These are phyloP conservation scores for Arge pagana DNA, from an alignment of 2,888 invertebrate genomes.

Conservation along the genomic window DNA sequence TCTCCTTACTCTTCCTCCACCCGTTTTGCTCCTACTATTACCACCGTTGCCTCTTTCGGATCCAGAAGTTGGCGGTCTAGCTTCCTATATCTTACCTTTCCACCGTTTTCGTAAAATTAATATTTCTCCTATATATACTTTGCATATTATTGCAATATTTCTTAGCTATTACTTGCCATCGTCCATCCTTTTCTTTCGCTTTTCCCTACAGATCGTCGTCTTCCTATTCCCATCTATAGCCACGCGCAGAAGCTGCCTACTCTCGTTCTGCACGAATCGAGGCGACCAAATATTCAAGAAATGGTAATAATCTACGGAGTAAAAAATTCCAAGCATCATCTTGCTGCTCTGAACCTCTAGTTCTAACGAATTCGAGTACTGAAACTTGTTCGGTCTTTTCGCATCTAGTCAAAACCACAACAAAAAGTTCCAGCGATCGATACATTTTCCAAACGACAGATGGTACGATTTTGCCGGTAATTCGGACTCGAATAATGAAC, in stretches of 20 bases:
- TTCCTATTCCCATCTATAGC: no score
- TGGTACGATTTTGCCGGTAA: slow-evolving; percentile 35
- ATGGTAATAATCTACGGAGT: no score
- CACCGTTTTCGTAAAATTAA: slow-evolving; percentile 57
- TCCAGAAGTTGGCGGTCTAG: slow-evolving; percentile 40
- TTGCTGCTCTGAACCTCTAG: no score
- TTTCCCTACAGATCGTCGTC: slow-evolving; percentile 27
- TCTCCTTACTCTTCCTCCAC: slow-evolving; percentile 34
- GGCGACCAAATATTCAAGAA: no score
- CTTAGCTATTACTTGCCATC: slow-evolving; percentile 53
- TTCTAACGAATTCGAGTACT: no score
- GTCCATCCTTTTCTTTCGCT: slow-evolving; percentile 35
- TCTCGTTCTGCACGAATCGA: no score
- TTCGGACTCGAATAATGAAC: slow-evolving; percentile 57
- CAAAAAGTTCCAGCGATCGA: background rate
- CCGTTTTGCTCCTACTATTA: slow-evolving; percentile 33
- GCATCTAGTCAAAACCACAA: no score
- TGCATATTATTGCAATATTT: slow-evolving; percentile 58
- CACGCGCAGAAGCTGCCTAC: no score
- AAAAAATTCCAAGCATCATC: no score
- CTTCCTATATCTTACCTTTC: slow-evolving; percentile 46
- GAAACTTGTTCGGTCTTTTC: no score
- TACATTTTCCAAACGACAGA: background rate
- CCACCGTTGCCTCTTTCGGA: slow-evolving; percentile 44
- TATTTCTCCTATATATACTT: slow-evolving; percentile 59